Conservation (phyloP, 2,888 invertebrate species). For the Clepsis dumicolana region DNA sequence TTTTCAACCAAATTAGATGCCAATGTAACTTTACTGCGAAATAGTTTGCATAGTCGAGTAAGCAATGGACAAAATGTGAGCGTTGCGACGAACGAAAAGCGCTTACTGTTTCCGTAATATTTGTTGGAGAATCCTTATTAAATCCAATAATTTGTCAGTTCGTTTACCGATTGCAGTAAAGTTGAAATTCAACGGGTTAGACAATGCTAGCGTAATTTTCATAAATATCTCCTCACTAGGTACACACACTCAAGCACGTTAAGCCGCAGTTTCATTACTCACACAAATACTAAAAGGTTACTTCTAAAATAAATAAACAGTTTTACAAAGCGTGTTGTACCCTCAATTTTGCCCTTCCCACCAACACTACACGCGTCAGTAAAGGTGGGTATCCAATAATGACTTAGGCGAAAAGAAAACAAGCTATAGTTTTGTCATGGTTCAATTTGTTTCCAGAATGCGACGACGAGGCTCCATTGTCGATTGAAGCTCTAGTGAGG, state of each 20-base stretch:
- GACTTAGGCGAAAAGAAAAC: slow-evolving; percentile 48
- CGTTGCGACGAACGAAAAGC: too few relatives aligned
- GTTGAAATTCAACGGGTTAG: too few relatives aligned
- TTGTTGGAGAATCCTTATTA: too few relatives aligned
- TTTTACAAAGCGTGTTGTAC: background rate
- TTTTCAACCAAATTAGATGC: background rate
- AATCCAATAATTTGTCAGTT: background rate
- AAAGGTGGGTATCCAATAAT: slow-evolving; percentile 59
- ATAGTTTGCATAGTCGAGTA: background rate
- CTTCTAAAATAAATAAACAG: slow-evolving; percentile 5
- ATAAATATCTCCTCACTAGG: background rate
- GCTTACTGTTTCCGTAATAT: too few relatives aligned
- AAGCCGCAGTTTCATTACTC: background rate
- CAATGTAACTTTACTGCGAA: background rate
- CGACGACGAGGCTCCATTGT: slow-evolving; percentile 74
- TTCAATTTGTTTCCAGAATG: slow-evolving; percentile 76
- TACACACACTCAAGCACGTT: background rate
- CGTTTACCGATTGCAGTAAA: too few relatives aligned
- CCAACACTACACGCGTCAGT: slow-evolving; percentile 20
- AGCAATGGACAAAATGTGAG: too few relatives aligned
- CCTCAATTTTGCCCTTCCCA: slow-evolving; percentile 16
- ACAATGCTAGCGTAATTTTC: slow-evolving; percentile 3
- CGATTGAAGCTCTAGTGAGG: slow-evolving; percentile 77
- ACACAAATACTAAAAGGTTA: slow-evolving; percentile 5
- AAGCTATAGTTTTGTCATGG: slow-evolving; percentile 51